Evolutionary conservation across 2,888 invertebrate species (phyloP).

Genomic region (Drosophila fungiperda): DNA sequence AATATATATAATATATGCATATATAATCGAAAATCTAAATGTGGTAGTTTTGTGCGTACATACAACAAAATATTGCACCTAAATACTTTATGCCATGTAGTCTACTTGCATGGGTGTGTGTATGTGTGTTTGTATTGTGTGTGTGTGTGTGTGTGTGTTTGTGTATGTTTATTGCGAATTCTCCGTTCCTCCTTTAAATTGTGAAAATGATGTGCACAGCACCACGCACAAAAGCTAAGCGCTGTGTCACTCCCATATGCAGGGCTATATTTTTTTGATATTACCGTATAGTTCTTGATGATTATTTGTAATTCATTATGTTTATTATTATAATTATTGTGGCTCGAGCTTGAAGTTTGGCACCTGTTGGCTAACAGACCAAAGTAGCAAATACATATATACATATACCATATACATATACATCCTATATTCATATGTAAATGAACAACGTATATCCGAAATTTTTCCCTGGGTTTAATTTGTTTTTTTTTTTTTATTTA

Average conservation of each 20-base stretch:
- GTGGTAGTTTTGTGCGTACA: constrained; percentile 36
- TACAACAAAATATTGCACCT: constrained; percentile 1
- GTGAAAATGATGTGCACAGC: constrained; percentile 9
- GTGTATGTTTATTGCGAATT: neutral
- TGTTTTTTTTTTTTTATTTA: constrained; percentile 2
- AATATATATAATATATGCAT: constrained; percentile 56
- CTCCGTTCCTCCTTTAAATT: neutral
- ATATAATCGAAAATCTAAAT: constrained; percentile 25
- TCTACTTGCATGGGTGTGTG: constrained; percentile 13
- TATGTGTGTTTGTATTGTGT: neutral
- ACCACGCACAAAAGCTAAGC: constrained; percentile 45
- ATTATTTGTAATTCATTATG: constrained; percentile 15
- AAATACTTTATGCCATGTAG: neutral
- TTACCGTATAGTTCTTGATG: constrained; percentile 31
- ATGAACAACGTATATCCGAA: neutral
- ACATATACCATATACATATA: constrained; percentile 9
- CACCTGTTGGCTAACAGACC: constrained; percentile 60
- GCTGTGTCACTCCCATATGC: constrained; percentile 34
- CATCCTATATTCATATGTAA: constrained; percentile 13
- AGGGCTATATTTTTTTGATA: constrained; percentile 29
- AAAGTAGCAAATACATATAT: constrained; percentile 41
- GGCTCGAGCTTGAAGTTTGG: constrained; percentile 53
- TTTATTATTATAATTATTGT: constrained; percentile 27
- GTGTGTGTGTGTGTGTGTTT: neutral
- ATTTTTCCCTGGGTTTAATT: neutral